Base-by-base conservation (phyloP, 1,140 invertebrate species). In the Amphibalanus amphitrite region DNA sequence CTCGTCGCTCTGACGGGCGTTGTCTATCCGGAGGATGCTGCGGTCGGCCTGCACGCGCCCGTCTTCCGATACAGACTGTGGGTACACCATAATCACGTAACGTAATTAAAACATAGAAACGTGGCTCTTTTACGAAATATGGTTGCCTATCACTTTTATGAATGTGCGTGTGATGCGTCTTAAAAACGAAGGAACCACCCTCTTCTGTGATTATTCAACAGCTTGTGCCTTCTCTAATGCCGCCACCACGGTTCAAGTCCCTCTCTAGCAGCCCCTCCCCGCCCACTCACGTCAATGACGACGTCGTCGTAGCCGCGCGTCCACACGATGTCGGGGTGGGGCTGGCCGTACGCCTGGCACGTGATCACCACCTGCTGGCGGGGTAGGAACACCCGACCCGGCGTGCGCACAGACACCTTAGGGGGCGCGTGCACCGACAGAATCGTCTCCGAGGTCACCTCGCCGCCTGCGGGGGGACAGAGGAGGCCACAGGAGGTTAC, bases 1-100 rank as follows among this genome's bases (percentile, higher is more conserved):
- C 47, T 59, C 69, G 80, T 78, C 17, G 79, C 74, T 17, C 79
- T 79, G 29, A 82, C 75, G 75, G 83, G 81, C 75, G 79, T 77
- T 25, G 8, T 26, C n/a, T 77, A 71, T n/a, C 1, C 47, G 47
- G 13, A 59, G 47, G 20, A 59, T 59, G 47, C 47, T 20, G 47
- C 20, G 47, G 1, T 59, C 47, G 13, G 23, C 10, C 47, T 59
- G 47, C 6, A 59, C 47, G 3, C 47, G 47, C 13, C 47, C 47
- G 47, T 59, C 76, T 1, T 81, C 75, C 6, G 73, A 73, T 30
- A 81, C 79, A n/a, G 74, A 75, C 26, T 83, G 83, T 4, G 78
- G 75, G n/a, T n/a, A n/a, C n/a, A n/a, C n/a, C n/a, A n/a, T n/a
- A n/a, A n/a, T n/a, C n/a, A n/a, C n/a, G n/a, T n/a, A n/a, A n/a